These are phyloP conservation scores for Gymnorhina tibicen DNA, from an alignment of 2,113 vertebrate species.

Conservation along the genomic window DNA sequence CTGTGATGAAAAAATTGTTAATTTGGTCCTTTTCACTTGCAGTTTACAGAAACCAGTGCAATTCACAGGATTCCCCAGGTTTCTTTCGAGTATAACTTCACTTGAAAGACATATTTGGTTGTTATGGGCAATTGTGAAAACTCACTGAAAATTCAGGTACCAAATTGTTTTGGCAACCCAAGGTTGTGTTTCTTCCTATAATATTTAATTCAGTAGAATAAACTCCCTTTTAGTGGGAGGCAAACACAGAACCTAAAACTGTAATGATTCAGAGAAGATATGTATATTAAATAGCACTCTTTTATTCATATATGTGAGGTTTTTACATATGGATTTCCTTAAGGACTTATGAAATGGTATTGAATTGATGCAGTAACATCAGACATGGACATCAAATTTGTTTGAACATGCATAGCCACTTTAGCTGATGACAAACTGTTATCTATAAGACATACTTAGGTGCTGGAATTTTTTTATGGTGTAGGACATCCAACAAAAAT, in stretches of 20 bases:
- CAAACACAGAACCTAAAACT: neutral
- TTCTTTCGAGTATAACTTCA: neutral
- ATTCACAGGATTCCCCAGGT: neutral
- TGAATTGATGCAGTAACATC: neutral
- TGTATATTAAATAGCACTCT: neutral
- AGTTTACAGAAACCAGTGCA: neutral
- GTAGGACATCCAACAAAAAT: neutral
- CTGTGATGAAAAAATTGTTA: neutral
- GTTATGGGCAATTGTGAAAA: neutral
- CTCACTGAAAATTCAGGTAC: neutral
- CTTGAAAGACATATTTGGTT: neutral
- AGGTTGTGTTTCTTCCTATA: neutral
- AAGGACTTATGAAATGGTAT: neutral
- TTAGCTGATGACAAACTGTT: neutral
- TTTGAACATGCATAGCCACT: neutral
- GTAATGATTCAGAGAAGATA: neutral
- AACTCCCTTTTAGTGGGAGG: neutral
- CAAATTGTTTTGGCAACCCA: neutral
- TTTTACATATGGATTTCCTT: neutral
- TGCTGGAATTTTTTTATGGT: neutral
- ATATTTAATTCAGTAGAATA: neutral
- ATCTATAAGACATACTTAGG: neutral
- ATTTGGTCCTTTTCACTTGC: neutral
- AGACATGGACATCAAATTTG: neutral
- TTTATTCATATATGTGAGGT: neutral